Percentiles rank a stretch among this genome's conserved stretches.
Conservation (phyloP, 2,113 vertebrate species). For the Zosterops hypoxanthus region DNA sequence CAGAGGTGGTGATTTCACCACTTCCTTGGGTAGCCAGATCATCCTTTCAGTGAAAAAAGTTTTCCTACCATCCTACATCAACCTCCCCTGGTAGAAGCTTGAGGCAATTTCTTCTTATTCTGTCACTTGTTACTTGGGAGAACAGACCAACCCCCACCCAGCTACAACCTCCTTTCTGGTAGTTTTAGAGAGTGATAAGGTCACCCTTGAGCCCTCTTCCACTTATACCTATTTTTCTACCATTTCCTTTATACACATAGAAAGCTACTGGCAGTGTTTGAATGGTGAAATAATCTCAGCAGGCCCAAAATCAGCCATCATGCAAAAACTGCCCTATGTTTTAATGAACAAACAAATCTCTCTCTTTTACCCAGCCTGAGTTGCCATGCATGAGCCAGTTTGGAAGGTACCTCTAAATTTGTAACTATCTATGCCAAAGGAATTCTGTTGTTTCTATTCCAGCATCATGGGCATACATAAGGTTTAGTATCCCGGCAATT, state of each 20-base stretch:
- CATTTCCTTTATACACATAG: not conserved
- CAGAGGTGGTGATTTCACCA: accelerated
- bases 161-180: not conserved
- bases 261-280: not conserved
- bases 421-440: not conserved
- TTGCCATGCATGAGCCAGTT: not conserved
- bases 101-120: not conserved
- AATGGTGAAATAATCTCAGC: not conserved
- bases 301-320: not conserved
- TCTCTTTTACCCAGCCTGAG: not conserved
- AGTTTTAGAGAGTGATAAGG: not conserved
- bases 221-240: not conserved
- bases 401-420: not conserved
- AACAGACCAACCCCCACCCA: accelerated
- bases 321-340: not conserved
- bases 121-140: not conserved
- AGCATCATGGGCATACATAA: not conserved
- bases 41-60: not conserved
- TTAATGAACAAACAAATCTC: not conserved
- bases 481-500: not conserved
- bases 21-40: not conserved
- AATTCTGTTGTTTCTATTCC: not conserved
- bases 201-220: too few species aligned
- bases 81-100: too few species aligned
- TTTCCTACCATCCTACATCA: not conserved